A percentile compares a stretch with the other conserved stretches of the same genome.
phyloP scores from a whole-genome alignment of 2,888 invertebrate genomes.

The Neoscelio sp. region DNA sequence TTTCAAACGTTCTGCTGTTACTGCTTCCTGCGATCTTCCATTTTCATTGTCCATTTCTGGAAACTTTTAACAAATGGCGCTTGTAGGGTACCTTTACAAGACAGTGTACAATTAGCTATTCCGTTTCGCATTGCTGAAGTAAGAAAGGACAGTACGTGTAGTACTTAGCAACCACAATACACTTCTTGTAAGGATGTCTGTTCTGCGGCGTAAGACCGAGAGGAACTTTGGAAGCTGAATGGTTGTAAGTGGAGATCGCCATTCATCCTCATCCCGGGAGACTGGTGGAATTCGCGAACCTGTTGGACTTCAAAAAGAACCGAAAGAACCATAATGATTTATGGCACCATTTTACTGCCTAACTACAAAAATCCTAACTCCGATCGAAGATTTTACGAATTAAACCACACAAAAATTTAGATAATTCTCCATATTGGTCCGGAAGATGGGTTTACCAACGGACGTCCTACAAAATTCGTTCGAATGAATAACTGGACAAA shows the following conservation, averaged over 20 bases:
- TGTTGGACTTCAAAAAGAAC: slow-evolving; percentile 18
- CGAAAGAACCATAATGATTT: slow-evolving; percentile 3
- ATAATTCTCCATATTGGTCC: neutral
- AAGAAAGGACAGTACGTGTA: neutral
- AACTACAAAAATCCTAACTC: neutral
- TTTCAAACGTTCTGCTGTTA: neutral
- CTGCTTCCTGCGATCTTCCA: neutral
- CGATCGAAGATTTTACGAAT: neutral
- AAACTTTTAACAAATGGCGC: slow-evolving; percentile 18
- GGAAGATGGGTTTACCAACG: neutral
- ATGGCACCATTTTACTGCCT: neutral
- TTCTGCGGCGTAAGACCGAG: slow-evolving; percentile 6
- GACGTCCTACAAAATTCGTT: neutral
- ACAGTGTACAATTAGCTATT: slow-evolving; percentile 49
- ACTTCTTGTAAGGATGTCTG: slow-evolving; percentile 41
- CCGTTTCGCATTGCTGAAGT: slow-evolving; percentile 11
- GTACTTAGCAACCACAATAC: slow-evolving; percentile 35
- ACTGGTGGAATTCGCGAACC: slow-evolving; percentile 40
- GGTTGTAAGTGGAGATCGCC: slow-evolving; percentile 41
- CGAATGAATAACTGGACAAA: neutral
- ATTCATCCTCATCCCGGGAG: slow-evolving; percentile 32
- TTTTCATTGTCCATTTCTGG: slow-evolving; percentile 36
- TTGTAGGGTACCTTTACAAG: slow-evolving; percentile 32
- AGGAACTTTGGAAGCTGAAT: slow-evolving; percentile 42
- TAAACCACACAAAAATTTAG: neutral